Base-by-base conservation (phyloP, 2,888 invertebrate species). In the Chouioia cunea region DNA sequence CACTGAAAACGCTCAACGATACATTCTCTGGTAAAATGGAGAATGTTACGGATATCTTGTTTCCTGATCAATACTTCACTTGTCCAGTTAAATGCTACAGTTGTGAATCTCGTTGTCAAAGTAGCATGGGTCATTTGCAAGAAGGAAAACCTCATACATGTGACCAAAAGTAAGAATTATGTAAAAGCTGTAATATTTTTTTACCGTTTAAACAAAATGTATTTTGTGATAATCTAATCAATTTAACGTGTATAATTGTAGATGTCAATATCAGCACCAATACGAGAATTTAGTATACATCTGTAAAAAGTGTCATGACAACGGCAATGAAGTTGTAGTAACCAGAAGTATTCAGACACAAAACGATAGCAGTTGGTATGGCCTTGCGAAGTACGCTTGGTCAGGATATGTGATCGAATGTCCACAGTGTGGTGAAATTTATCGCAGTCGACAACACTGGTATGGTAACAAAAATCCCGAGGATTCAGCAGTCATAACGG, bases 21-120 rank as follows among this genome's bases (percentile, higher is more conserved):
- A 93, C 93, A 83, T 93, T 93, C 80, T 91, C 89, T 77, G 92
- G 91, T 2, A 89, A 90, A 76, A 90, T 93, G 50, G 88, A 88
- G 57, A 89, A 89, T 73, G 85, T 88, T 48, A 85, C 89, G 18
- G 89, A 90, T 16, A 89, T 90, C 79, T 87, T 92, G 62, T 93
- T 93, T 83, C 91, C 93, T 44, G 92, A 93, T 78, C 91, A 93
- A 81, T 93, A 93, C 86, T 93, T 94, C 79, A 93, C 93, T 0
- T 94, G 94, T 79, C 89, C 90, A 20, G 87, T 89, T 1, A 89
- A 89, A 76, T 94, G 94, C 82, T 88, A 90, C 71, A 91, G 93
- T 2, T 94, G 94, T 84, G 88, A 86, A 63, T 86, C 86, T 63
- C 87, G 90, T 27, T 92, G 92, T 78, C 87, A 87, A 74, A 87